phyloP scores from a whole-genome alignment of 2,888 invertebrate species.

The Endotricha flammealis region DNA sequence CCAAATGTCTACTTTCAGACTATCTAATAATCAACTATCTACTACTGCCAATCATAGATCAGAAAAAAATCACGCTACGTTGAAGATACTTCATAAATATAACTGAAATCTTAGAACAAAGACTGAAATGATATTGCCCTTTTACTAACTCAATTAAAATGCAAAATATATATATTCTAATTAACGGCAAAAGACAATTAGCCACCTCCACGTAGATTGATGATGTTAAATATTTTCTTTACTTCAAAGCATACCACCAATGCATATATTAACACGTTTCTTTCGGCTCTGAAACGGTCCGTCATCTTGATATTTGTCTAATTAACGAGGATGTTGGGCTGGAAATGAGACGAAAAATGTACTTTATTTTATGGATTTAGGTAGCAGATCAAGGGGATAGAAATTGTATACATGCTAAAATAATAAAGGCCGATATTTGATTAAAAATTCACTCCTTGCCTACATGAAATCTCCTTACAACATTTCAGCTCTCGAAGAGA shows the following conservation, averaged over 20 bases:
- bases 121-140: not conserved
- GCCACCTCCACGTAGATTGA: conserved; percentile 9
- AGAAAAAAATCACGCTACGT: no score
- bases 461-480: no score
- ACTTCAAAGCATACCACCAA: conserved; percentile 13
- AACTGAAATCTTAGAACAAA: not conserved
- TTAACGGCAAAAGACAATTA: conserved; percentile 11
- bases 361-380: not conserved
- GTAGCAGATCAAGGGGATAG: not conserved
- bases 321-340: not conserved
- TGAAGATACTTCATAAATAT: no score
- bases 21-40: no score
- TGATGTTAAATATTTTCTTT: conserved; percentile 15
- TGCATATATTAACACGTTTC: not conserved
- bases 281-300: conserved; percentile 1
- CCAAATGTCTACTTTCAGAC: no score
- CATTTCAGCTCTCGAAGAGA: no score
- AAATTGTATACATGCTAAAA: no score
- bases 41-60: no score
- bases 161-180: conserved; percentile 5
- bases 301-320: conserved; percentile 4
- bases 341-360: conserved; percentile 8
- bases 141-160: conserved; percentile 5
- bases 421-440: no score
- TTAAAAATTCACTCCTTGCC: no score